Evolutionary conservation across 1,140 invertebrate genomes (phyloP).

Genomic region (Drosophila yakuba): DNA sequence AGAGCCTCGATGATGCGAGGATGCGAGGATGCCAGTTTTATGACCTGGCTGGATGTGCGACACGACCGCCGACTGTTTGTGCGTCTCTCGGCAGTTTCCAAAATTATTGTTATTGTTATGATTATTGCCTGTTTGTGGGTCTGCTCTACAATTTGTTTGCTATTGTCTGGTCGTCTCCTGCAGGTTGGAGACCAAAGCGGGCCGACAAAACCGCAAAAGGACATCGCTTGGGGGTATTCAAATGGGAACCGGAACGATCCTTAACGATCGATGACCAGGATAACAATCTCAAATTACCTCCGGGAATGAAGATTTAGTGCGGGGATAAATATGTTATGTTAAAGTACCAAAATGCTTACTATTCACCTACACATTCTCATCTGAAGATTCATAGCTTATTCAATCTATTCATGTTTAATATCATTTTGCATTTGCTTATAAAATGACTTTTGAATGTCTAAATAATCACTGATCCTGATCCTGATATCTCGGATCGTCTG

Average conservation of each 20-base stretch:
- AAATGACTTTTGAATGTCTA: neutral
- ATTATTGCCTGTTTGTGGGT: constrained; percentile 76
- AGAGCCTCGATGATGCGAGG: constrained; percentile 36
- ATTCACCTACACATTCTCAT: too few species aligned
- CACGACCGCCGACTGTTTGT: constrained; percentile 72
- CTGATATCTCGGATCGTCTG: neutral
- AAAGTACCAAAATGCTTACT: too few species aligned
- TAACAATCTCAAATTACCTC: constrained; percentile 50
- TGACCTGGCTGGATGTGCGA: constrained; percentile 39
- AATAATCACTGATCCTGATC: neutral
- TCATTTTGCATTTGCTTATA: neutral
- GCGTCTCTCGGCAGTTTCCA: constrained; percentile 32
- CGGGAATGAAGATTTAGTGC: constrained; percentile 2
- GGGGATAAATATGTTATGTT: neutral
- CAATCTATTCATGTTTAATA: neutral
- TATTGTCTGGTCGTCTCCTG: constrained; percentile 47
- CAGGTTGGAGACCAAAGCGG: constrained; percentile 34
- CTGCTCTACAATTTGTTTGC: constrained; percentile 58
- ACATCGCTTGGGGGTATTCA: constrained; percentile 34
- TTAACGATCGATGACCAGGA: constrained; percentile 18
- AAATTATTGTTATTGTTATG: constrained; percentile 81
- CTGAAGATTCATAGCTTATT: neutral
- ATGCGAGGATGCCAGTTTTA: constrained; percentile 69
- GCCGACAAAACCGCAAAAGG: constrained; percentile 57
- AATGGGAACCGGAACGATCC: constrained; percentile 35